Evolutionary conservation across 2,113 vertebrate genomes (phyloP).

Genomic region (Pelecanus crispus): DNA sequence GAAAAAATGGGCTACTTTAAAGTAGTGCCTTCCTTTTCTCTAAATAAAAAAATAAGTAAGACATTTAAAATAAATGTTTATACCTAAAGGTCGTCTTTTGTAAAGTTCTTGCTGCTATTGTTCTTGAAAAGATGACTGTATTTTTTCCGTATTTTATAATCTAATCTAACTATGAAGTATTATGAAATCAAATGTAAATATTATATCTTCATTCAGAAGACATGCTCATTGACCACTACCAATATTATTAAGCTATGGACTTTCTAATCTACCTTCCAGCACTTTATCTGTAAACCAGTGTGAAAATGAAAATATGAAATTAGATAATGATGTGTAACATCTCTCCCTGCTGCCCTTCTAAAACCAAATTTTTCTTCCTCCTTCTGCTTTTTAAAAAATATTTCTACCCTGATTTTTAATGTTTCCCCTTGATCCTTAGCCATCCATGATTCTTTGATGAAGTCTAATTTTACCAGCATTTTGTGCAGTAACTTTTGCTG

Average conservation of each 20-base stretch:
- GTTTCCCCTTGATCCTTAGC: not conserved
- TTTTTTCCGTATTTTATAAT: not conserved
- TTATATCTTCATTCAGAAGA: not conserved
- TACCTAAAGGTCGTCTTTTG: not conserved
- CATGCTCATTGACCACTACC: not conserved
- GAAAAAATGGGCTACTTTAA: not conserved
- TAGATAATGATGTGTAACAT: not conserved
- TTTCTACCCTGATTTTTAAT: not conserved
- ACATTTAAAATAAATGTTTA: not conserved
- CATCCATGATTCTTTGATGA: slow-evolving; percentile 27
- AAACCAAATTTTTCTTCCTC: not conserved
- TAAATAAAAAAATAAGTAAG: not conserved
- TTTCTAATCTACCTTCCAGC: not conserved
- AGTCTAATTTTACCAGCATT: slow-evolving; percentile 37
- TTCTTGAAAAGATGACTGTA: not conserved
- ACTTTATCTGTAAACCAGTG: not conserved
- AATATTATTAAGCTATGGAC: not conserved
- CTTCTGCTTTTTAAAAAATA: not conserved
- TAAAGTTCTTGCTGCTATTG: not conserved
- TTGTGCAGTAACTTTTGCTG: slow-evolving; percentile 45
- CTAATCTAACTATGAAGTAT: not conserved
- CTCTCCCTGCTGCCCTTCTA: not conserved
- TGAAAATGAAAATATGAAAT: not conserved
- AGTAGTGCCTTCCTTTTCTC: not conserved
- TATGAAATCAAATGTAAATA: not conserved